Evolutionary conservation across 2,797 vertebrate genomes (phyloP), one percentile per base, ranked within the genome.

Genomic region (Vireo griseus): DNA sequence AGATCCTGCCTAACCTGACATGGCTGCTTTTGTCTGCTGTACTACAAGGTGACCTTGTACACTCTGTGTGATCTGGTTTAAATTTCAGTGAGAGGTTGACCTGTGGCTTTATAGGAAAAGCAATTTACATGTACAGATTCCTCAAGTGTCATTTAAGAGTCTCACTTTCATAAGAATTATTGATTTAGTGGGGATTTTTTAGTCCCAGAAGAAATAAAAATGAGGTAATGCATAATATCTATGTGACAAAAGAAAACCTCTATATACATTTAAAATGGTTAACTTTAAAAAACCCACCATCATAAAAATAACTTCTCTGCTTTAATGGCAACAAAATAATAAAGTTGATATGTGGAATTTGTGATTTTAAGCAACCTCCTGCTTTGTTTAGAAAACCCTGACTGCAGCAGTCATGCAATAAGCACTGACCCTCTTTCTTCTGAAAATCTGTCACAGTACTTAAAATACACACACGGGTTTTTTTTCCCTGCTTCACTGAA

Each of bases 391-490:
- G 37, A 21, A 74, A 77, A 61, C 10, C 2, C 40, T 48, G 19
- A 31, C 42, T 58, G 26, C 2, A 63, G 18, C 19, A 62, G 50
- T 68, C 22, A 19, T 10, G 14, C 5, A 19, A 59, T 35, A 51
- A 65, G 8, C 47, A 86, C 6, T 11, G 45, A 24, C 3, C 2
- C 10, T 22, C 35, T 48, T 67, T 59, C 15, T 22, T 51, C 35
- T 50, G 28, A 24, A 69, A 67, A 13, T 10, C 40, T 59, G 9
- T 33, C 51, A 68, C 19, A 44, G 22, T 29, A 55, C 6, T 69
- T 65, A 50, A 63, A 62, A 29, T 6, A 40, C 16, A 37, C 0
- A 1, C 7, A 14, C 1, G 0, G 11, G 6, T 0, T 9, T 61
- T 39, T 61, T 39, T 10, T 1, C 6, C 16, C 42, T 20, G 10